These are phyloP conservation scores for Zosterops hypoxanthus DNA, from an alignment of 2,113 vertebrate species.

Conservation along the genomic window DNA sequence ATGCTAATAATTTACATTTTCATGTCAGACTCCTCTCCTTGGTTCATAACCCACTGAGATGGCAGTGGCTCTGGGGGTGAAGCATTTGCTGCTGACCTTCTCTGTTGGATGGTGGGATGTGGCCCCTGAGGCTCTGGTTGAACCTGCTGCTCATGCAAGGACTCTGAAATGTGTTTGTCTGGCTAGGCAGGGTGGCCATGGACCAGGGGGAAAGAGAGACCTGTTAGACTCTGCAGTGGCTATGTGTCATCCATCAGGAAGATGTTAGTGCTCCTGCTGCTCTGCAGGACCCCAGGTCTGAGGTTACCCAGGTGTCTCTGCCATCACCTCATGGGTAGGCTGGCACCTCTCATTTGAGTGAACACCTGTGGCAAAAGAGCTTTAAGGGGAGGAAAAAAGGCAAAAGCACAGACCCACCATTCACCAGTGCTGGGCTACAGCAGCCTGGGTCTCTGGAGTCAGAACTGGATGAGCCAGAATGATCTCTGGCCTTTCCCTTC, in stretches of 20 bases:
- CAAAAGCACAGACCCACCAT: not conserved
- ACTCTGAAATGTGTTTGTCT: not conserved
- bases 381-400: not conserved
- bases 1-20: not conserved
- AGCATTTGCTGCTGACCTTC: not conserved
- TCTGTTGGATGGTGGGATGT: not conserved
- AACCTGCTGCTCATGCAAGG: not conserved
- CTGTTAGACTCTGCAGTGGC: fast-evolving
- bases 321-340: fast-evolving
- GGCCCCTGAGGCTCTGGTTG: not conserved
- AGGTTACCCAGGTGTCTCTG: not conserved
- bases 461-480: fast-evolving
- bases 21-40: fast-evolving
- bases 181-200: not conserved
- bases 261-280: not conserved
- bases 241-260: not conserved
- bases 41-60: not conserved
- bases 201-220: not conserved
- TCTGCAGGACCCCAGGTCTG: not conserved
- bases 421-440: fast-evolving
- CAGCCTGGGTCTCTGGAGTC: not conserved
- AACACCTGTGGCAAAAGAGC: not conserved
- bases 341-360: not conserved
- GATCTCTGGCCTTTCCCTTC: not conserved
- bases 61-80: not conserved